Percentiles rank a stretch among this genome's conserved stretches.
Conservation (phyloP, 2,113 vertebrate species). For the Naja naja region DNA sequence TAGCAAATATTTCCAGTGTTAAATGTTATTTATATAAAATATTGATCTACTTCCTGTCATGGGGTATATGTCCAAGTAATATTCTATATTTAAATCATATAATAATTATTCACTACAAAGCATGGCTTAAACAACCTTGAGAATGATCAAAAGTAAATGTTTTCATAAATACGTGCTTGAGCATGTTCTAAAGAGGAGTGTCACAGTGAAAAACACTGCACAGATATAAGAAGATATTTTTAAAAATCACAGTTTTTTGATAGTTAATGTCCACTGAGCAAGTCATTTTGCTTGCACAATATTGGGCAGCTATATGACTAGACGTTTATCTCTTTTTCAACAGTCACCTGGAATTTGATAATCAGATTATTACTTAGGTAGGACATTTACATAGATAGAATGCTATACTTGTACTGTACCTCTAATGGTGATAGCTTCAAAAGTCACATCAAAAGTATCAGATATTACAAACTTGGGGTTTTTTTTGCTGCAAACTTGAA, state of each 20-base stretch:
- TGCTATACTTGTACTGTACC: constrained; percentile 6
- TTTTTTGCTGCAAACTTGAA: constrained; percentile 12
- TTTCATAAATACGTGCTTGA: neutral
- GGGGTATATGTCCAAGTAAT: neutral
- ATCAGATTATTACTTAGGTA: neutral
- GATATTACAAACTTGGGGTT: constrained; percentile 9
- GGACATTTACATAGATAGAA: neutral
- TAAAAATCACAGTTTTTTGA: neutral
- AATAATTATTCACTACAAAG: neutral
- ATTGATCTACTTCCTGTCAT: neutral
- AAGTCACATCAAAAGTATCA: constrained; percentile 25
- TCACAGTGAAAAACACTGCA: neutral
- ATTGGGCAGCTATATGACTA: neutral
- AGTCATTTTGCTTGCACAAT: neutral
- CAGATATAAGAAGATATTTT: neutral
- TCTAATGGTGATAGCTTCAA: constrained; percentile 7
- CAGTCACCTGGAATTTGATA: constrained; percentile 23
- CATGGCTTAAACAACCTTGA: neutral
- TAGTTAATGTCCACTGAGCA: neutral
- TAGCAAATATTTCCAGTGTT: neutral
- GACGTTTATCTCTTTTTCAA: neutral
- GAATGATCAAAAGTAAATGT: neutral
- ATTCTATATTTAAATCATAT: neutral
- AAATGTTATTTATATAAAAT: neutral
- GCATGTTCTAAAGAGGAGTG: neutral